These are phyloP conservation scores for Lepidurus apus DNA, from an alignment of 1,140 invertebrate genomes.

Conservation along the genomic window DNA sequence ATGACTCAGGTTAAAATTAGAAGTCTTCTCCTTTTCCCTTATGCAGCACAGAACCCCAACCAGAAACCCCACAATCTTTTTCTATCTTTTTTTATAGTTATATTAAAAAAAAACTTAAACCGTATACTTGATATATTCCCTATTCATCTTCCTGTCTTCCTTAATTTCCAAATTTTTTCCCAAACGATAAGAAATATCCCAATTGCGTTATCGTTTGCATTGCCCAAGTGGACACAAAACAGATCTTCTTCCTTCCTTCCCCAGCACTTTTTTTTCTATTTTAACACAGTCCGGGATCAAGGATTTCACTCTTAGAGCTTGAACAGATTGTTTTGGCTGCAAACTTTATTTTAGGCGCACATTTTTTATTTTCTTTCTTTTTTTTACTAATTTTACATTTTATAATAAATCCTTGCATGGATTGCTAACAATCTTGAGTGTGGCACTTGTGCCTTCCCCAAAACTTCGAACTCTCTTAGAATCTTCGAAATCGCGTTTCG, in stretches of 20 bases:
- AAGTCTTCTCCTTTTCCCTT: background rate
- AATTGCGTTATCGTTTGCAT: slow-evolving; percentile 11
- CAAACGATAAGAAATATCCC: background rate
- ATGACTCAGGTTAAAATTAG: slow-evolving; percentile 2
- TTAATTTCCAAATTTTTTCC: background rate
- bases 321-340: background rate
- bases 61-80: background rate
- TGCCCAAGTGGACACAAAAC: slow-evolving; percentile 18
- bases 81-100: background rate
- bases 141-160: too few species aligned
- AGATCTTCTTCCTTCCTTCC: background rate
- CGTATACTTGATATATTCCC: too few species aligned
- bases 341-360: slow-evolving; percentile 1
- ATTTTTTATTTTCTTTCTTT: background rate
- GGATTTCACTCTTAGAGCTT: background rate
- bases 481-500: too few species aligned
- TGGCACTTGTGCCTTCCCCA: background rate
- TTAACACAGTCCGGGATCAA: background rate
- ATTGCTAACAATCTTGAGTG: background rate
- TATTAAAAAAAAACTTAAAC: too few species aligned
- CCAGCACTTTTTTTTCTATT: too few species aligned
- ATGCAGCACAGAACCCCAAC: background rate
- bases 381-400: too few species aligned
- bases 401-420: background rate
- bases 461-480: background rate